A percentile compares a stretch with the other conserved stretches of the same genome.
These are phyloP conservation scores for cattle (Bos taurus) DNA, from an alignment of 2,113 vertebrate genomes.

Conservation along the genomic window DNA sequence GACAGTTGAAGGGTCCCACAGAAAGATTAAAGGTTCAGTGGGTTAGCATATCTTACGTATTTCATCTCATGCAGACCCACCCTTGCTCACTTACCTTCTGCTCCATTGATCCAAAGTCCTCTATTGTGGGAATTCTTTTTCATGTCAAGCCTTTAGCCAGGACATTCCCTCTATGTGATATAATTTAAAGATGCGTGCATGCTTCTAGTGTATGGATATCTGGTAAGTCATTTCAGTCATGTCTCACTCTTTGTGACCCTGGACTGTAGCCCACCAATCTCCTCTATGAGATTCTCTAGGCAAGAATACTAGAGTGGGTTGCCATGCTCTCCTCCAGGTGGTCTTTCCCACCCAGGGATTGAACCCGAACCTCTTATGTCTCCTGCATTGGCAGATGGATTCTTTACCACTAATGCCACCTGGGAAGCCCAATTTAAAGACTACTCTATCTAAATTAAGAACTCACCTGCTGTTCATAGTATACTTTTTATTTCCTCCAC, in stretches of 20 bases:
- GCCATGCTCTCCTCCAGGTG: background rate
- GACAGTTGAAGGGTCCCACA: background rate
- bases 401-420: background rate
- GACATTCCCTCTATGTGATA: accelerated
- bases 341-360: background rate
- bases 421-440: background rate
- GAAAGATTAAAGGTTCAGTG: accelerated
- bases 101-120: accelerated
- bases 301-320: background rate
- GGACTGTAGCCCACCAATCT: background rate
- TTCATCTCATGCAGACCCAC: background rate
- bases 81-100: background rate
- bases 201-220: background rate
- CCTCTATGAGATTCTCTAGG: background rate
- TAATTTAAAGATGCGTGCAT: background rate
- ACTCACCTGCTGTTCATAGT: accelerated
- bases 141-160: background rate
- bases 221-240: background rate
- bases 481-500: background rate
- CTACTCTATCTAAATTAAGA: background rate
- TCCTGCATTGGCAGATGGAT: background rate
- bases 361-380: background rate
- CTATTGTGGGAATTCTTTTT: background rate
- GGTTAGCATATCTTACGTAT: background rate
- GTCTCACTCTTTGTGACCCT: background rate